A percentile compares a stretch with the other conserved stretches of the same genome.
Conservation (phyloP, 2,113 vertebrate genomes). For the Lonchura striata region DNA sequence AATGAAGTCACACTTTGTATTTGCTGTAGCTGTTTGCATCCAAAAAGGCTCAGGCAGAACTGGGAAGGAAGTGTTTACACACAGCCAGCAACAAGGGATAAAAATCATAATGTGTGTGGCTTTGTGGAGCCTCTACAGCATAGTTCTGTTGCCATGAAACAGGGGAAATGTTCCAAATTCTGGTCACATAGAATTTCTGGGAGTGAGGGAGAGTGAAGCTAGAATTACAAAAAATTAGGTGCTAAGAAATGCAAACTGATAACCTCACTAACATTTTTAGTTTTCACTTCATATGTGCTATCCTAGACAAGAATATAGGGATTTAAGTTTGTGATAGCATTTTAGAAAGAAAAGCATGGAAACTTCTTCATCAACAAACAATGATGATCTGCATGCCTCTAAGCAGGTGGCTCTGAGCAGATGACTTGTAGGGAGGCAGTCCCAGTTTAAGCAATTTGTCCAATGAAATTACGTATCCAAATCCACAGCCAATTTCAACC, state of each 20-base stretch:
- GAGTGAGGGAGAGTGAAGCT: not conserved
- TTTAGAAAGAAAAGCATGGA: not conserved
- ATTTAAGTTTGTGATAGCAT: not conserved
- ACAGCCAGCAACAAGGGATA: not conserved
- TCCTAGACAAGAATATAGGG: not conserved
- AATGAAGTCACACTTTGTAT: not conserved
- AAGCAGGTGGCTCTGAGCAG: not conserved
- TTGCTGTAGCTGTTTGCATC: not conserved
- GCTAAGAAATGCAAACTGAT: not conserved
- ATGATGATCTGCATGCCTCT: not conserved
- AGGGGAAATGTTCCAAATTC: not conserved
- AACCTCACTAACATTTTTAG: not conserved
- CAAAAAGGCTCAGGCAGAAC: not conserved
- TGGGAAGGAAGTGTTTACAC: not conserved
- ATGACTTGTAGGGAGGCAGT: not conserved
- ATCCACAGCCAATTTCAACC: not conserved
- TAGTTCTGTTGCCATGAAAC: conserved; percentile 1
- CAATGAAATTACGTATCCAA: not conserved
- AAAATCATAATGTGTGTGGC: not conserved
- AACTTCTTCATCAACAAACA: not conserved
- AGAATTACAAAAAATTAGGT: not conserved
- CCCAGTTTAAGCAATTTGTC: not conserved
- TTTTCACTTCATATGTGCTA: not conserved
- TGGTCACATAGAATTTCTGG: not conserved
- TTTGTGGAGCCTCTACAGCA: not conserved